phyloP scores from a whole-genome alignment of 2,888 invertebrate species.

The Ophion ellenae region DNA sequence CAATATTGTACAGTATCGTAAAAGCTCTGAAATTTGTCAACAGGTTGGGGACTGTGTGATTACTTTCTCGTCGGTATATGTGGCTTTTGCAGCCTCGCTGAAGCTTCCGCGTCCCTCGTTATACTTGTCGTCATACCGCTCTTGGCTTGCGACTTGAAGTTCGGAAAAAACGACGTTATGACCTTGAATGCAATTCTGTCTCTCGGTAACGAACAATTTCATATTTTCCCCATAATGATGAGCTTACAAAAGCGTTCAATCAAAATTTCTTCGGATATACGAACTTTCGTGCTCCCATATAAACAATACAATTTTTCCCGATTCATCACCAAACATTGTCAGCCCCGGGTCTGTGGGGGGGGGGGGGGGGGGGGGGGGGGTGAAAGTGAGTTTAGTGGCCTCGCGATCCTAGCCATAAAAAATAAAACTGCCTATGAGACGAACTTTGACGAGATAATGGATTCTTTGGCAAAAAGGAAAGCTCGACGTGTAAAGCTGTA shows the following conservation, averaged over 20 bases:
- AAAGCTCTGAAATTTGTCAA: slow-evolving; percentile 19
- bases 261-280: not conserved
- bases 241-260: not conserved
- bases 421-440: too few relatives aligned
- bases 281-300: not conserved
- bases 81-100: slow-evolving; percentile 73
- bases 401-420: too few relatives aligned
- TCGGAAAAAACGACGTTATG: slow-evolving; percentile 64
- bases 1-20: not conserved
- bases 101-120: slow-evolving; percentile 72
- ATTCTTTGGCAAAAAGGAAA: too few relatives aligned
- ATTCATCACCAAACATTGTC: not conserved
- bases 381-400: too few relatives aligned
- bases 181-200: slow-evolving; percentile 69
- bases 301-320: not conserved
- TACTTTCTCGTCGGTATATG: slow-evolving; percentile 73
- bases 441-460: too few relatives aligned
- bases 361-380: too few relatives aligned
- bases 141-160: slow-evolving; percentile 73
- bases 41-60: slow-evolving; percentile 76
- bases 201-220: slow-evolving; percentile 66
- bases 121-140: slow-evolving; percentile 71
- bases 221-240: not conserved
- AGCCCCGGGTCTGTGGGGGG: too few relatives aligned
- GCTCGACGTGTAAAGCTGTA: too few relatives aligned